A percentile compares a stretch with the other conserved stretches of the same genome.
phyloP scores from a whole-genome alignment of 2,797 vertebrate genomes.

The Clarias laeviceps region DNA sequence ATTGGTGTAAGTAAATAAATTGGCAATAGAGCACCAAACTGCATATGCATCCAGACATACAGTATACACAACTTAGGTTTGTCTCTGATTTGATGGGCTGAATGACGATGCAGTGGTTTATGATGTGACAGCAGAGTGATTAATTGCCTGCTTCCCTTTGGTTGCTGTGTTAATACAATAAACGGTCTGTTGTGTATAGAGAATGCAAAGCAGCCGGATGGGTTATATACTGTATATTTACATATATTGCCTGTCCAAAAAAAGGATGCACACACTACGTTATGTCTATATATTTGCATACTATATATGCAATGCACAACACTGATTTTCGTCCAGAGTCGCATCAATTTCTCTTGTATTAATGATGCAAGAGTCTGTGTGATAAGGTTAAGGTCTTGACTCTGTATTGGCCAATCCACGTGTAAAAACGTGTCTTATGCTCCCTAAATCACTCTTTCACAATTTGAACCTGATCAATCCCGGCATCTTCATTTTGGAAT shows the following conservation, averaged over 20 bases:
- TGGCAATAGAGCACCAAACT: neutral
- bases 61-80: neutral
- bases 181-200: neutral
- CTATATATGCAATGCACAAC: neutral
- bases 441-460: no score
- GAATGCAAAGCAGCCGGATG: neutral
- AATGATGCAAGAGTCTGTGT: no score
- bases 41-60: neutral
- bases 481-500: no score
- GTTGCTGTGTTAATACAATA: slow-evolving; percentile 12
- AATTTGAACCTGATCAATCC: no score
- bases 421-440: no score
- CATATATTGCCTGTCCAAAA: no score
- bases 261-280: no score
- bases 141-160: slow-evolving; percentile 7
- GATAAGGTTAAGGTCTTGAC: no score
- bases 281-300: neutral
- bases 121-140: neutral
- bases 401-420: no score
- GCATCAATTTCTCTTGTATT: no score
- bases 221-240: no score
- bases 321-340: no score
- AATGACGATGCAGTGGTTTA: neutral
- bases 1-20: neutral
- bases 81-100: neutral